Percentiles rank a stretch among this genome's conserved stretches.
phyloP scores from a whole-genome alignment of 2,113 vertebrate genomes.

The Sinocyclocheilus anophthalmus region DNA sequence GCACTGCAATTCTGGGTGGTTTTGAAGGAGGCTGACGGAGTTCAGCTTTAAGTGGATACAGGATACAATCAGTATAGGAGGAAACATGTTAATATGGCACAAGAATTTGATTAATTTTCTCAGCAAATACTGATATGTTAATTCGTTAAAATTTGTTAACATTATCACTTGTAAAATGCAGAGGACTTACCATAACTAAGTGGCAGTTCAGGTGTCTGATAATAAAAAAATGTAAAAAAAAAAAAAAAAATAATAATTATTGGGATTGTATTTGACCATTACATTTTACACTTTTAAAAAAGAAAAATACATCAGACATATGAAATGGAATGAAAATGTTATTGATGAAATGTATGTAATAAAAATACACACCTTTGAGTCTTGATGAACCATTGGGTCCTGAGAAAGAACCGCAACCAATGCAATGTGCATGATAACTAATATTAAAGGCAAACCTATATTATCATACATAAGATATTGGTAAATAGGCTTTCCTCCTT shows the following conservation, averaged over 20 bases:
- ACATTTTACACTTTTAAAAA: not conserved
- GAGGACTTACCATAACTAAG: slow-evolving; percentile 75
- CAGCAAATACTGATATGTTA: not conserved
- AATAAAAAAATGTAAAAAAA: too few species aligned
- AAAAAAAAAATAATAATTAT: too few species aligned
- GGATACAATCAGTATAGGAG: slow-evolving; percentile 31
- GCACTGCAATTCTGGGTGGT: slow-evolving; percentile 80
- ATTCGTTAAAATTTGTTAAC: not conserved
- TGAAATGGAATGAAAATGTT: not conserved
- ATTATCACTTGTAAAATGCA: not conserved
- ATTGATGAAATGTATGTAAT: slow-evolving; percentile 6
- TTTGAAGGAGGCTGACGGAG: slow-evolving; percentile 80
- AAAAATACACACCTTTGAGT: slow-evolving; percentile 74
- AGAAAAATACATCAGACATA: not conserved
- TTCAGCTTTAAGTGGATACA: slow-evolving; percentile 71
- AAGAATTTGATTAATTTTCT: too few species aligned
- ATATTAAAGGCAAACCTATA: not conserved
- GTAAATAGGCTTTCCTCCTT: slow-evolving; percentile 55
- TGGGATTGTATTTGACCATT: not conserved
- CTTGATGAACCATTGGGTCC: slow-evolving; percentile 82
- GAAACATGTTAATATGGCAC: not conserved
- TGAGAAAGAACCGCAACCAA: slow-evolving; percentile 66
- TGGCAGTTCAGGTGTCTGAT: slow-evolving; percentile 71
- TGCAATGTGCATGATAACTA: not conserved
- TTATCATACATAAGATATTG: slow-evolving; percentile 46